These are phyloP conservation scores for Vimba vimba DNA, from an alignment of 2,113 vertebrate genomes.

Conservation along the genomic window DNA sequence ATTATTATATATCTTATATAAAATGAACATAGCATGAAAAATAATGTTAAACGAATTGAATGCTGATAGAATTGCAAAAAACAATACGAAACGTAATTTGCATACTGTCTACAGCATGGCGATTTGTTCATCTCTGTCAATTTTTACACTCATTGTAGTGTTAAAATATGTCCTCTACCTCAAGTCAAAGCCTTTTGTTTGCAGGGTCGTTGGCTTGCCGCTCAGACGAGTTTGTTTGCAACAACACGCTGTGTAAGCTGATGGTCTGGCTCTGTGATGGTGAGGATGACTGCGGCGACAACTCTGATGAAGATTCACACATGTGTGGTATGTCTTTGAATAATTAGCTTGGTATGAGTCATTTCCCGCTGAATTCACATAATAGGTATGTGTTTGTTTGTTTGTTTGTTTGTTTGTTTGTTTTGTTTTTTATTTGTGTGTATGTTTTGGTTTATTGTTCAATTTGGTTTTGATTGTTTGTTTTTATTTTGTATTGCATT, in stretches of 20 bases:
- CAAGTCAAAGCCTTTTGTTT: neutral
- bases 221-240: conserved; percentile 85
- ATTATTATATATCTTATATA: neutral
- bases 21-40: neutral
- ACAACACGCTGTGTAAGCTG: conserved; percentile 88
- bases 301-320: conserved; percentile 47
- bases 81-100: neutral
- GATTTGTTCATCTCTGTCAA: neutral
- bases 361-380: neutral
- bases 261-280: conserved; percentile 87
- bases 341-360: neutral
- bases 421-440: neutral
- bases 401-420: neutral
- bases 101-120: no score
- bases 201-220: conserved; percentile 76
- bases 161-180: neutral
- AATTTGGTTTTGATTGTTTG: no score
- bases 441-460: neutral
- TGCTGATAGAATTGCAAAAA: neutral
- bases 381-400: neutral
- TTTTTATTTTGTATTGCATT: no score
- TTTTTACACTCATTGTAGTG: neutral
- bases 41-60: neutral
- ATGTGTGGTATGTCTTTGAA: conserved; percentile 50
- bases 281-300: conserved; percentile 84